These are phyloP conservation scores for Phylloscopus trochilus DNA, from an alignment of 2,113 vertebrate genomes.

Conservation along the genomic window DNA sequence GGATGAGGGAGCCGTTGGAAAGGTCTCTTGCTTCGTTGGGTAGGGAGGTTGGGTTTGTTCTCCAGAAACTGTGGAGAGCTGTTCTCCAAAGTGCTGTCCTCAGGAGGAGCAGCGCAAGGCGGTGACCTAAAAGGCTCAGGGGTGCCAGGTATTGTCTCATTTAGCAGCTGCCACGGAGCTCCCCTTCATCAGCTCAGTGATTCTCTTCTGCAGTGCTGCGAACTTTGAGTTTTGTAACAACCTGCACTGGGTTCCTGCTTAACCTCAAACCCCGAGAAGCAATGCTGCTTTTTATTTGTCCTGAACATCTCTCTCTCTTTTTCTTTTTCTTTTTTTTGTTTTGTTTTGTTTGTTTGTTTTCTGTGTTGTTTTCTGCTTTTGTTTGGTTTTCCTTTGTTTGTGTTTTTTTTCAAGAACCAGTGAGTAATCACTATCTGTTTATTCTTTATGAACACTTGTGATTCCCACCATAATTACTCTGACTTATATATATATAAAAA, in stretches of 20 bases:
- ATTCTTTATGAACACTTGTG: not conserved
- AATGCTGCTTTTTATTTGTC: not conserved
- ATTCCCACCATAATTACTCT: not conserved
- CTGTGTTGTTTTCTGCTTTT: not conserved
- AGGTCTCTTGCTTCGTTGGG: not conserved
- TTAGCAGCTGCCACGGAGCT: not conserved
- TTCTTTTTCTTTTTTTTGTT: not conserved
- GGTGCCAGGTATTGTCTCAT: not conserved
- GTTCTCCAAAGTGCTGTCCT: not conserved
- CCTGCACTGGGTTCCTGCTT: not conserved
- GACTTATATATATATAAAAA: not conserved
- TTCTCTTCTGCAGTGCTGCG: not conserved
- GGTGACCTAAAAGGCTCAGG: not conserved
- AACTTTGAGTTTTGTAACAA: not conserved
- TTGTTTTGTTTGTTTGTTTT: too few species aligned
- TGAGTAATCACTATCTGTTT: not conserved
- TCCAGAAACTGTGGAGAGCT: not conserved
- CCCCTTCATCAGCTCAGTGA: not conserved
- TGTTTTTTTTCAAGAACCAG: not conserved
- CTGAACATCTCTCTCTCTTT: not conserved
- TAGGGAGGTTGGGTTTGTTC: accelerated
- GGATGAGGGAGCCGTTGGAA: not conserved
- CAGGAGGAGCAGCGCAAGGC: too few species aligned
- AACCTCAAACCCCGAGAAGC: not conserved
- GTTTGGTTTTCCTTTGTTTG: not conserved